Evolutionary conservation across 2,113 vertebrate species (phyloP), one percentile per base, ranked within the genome.

Genomic region (Tiliqua scincoides): DNA sequence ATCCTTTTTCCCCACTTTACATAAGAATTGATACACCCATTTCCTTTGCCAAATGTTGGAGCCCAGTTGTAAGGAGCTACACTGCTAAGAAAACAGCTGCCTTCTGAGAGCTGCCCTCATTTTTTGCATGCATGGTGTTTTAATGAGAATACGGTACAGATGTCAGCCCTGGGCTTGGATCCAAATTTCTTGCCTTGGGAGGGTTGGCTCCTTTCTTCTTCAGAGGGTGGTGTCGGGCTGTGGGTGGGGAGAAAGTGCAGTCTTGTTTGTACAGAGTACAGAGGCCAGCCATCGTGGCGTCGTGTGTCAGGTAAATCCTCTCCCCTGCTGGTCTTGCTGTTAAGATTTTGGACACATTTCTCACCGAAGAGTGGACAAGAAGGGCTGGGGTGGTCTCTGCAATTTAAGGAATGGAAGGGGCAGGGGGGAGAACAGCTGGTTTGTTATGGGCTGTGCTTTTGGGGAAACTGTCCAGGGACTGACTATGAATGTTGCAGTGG

Each of bases 241-340:
- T 4, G 43, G 43, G 8, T 70, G 14, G 2, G 48, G 84, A 63
- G 65, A 4, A 20, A 63, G 30, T 21, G 14, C 21, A 2, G 23
- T 23, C 52, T 74, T 35, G 71, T 21, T 72, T n/a, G 37, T 37
- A 27, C 21, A 0, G 23, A 81, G 32, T n/a, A 35, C 85, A 65
- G 35, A 78, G 48, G 18, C 18, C 40, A 57, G 20, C 15, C 72
- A 35, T 12, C 32, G 35, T 5, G 7, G 52, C 6, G 63, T 23
- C 86, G 74, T 57, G 35, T 54, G 10, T 14, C 72, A 93, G 92
- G 93, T 93, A 94, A 91, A n/a, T 79, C 27, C 7, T 25, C 43
- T 43, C 11, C 14, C 63, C 25, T 20, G 73, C 32, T 20, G 12
- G n/a, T 1, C 0, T 0, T 2, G 0, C 10, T 12, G 3, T 25